phyloP scores from a whole-genome alignment of 1,140 invertebrate species.

The Bathynomus jamesi region DNA sequence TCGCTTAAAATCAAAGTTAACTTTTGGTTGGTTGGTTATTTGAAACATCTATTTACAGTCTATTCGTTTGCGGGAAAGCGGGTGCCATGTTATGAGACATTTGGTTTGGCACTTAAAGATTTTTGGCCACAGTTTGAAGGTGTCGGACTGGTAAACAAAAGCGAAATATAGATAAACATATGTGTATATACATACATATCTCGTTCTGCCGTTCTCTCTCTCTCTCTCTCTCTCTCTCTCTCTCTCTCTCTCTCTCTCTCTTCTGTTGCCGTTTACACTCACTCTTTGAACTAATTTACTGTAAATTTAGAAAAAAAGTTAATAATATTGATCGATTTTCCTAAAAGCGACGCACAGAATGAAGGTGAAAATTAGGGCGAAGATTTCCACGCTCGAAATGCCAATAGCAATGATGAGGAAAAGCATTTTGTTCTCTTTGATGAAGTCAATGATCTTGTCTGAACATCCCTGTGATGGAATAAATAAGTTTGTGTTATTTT shows the following conservation, averaged over 20 bases:
- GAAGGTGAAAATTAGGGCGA: background rate
- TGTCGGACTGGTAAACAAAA: no score
- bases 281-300: background rate
- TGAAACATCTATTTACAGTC: no score
- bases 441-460: background rate
- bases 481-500: no score
- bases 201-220: background rate
- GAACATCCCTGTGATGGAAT: background rate
- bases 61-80: no score
- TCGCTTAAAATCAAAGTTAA: no score
- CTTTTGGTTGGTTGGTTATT: no score
- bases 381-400: background rate
- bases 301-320: no score
- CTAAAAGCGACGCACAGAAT: background rate
- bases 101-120: no score
- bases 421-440: background rate
- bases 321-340: background rate
- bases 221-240: background rate
- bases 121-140: no score
- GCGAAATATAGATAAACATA: background rate
- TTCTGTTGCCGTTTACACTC: background rate
- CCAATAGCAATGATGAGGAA: background rate
- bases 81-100: no score
- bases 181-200: no score
- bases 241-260: background rate